Evolutionary conservation across 1,140 invertebrate species (phyloP), one percentile per base, ranked within the genome.

Genomic region (Pseudobourletiella spinata): DNA sequence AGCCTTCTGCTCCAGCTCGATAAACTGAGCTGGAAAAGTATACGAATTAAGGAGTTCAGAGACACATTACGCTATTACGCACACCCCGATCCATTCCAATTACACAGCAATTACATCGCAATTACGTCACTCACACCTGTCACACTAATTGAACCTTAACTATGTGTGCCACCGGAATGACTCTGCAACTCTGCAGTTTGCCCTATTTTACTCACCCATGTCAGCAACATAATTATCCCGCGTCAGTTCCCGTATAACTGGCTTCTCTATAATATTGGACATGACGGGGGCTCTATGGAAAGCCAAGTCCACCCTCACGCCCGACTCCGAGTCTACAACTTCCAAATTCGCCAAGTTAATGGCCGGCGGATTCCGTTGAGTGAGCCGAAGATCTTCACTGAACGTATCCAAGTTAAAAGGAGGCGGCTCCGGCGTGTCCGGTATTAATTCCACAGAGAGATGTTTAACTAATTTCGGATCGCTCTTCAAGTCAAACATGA

Each of bases 401-500:
- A 39, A 11, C 11, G 11, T n/a, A 11, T 39, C 35, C 11, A 39
- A n/a, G n/a, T 39, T 39, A 39, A 39, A 39, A 39, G 35, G 35
- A 39, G 8, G 8, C 32, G 32, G 32, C 8, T n/a, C 32, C 32
- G 32, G 32, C 8, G 32, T 39, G 8, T 39, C 32, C 8, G 32
- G n/a, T 39, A 39, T n/a, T n/a, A 39, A 15, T 48, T 59, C 62
- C 1, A 64, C 62, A 18, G 26, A 26, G 2, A 64, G 14, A 59
- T 58, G 48, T 54, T 59, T 64, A 3, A 64, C 50, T 35, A 64
- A 35, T 58, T 59, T 59, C 26, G 62, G 62, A 29, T 58, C 30
- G 4, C 24, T 26, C 54, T 64, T 64, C 20, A 64, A 59, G 44
- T 64, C 62, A 64, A 64, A 64, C 39, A 64, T 44, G 2, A 64